These are phyloP conservation scores for Salticus scenicus DNA, from an alignment of 2,888 invertebrate genomes.

Conservation along the genomic window DNA sequence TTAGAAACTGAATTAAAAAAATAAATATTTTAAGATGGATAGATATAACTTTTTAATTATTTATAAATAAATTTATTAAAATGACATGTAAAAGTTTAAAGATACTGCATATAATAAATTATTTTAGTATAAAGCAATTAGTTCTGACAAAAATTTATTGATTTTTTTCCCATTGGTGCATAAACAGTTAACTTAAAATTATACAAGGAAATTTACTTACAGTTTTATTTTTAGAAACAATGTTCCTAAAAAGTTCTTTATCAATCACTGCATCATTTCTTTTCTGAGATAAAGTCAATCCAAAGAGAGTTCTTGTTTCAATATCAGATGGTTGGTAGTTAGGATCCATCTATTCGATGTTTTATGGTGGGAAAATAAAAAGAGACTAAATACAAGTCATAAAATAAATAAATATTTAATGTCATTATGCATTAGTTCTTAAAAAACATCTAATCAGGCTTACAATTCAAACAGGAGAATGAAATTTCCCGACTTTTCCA, in stretches of 20 bases:
- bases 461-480: too few relatives aligned
- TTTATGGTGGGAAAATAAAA: too few relatives aligned
- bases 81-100: too few relatives aligned
- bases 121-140: not conserved
- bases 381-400: too few relatives aligned
- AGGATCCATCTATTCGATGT: slow-evolving; percentile 94
- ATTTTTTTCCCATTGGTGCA: not conserved
- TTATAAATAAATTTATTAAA: too few relatives aligned
- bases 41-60: too few relatives aligned
- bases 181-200: not conserved
- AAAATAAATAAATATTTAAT: too few relatives aligned
- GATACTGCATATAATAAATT: not conserved
- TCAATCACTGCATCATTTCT: slow-evolving; percentile 92
- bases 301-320: slow-evolving; percentile 89
- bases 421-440: too few relatives aligned
- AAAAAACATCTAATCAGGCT: too few relatives aligned
- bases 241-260: slow-evolving; percentile 81
- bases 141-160: not conserved
- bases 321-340: slow-evolving; percentile 86
- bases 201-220: slow-evolving; percentile 44
- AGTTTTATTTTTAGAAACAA: slow-evolving; percentile 79
- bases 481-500: too few relatives aligned
- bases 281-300: slow-evolving; percentile 88
- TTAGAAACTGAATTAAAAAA: too few relatives aligned
- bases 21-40: too few relatives aligned